Evolutionary conservation across 1,140 invertebrate genomes (phyloP), one percentile per base, ranked within the genome.

Genomic region (Dolichoris vasculosae): DNA sequence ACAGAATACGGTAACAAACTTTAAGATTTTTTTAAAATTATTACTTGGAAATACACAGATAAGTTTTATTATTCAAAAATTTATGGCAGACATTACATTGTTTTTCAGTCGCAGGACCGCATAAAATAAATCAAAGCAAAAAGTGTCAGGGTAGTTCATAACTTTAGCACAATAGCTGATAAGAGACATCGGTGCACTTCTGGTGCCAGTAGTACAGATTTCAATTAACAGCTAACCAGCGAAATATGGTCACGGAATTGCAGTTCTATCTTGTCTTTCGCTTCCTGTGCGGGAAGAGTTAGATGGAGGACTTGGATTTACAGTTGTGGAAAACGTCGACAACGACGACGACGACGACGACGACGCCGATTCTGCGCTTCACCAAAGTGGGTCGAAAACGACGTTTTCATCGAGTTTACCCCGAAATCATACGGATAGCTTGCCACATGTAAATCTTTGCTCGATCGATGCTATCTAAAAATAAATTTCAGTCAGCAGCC

Each of bases 141-240:
- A 82, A 69, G 77, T n/a, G 30, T 23, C 59, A n/a, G 26, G 79
- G 67, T 78, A 78, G 71, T 83, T 82, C 73, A 83, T 78, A 86
- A 86, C 85, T 79, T 59, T 46, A 7, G 73, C 79, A 83, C 85
- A 79, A 83, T 79, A 73, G 75, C 59, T 83, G 80, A 86, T 86
- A 86, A 83, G 64, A 71, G 75, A 48, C 32, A 15, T n/a, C 30
- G 69, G 26, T 35, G 46, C 20, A 30, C n/a, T 71, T 35, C 55
- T 40, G 30, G 30, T 55, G 17, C 35, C 84, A 46, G 32, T 75
- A n/a, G 46, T 79, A 81, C 63, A 63, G 63, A 86, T 83, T 86
- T 86, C 85, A 86, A 86, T 86, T 86, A 86, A 86, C 85, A 79
- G 75, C 55, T 83, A 69, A 76, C 80, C 81, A 83, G 81, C 48